These are phyloP conservation scores for Myzus persicae DNA, from an alignment of 1,140 invertebrate genomes.

Conservation along the genomic window DNA sequence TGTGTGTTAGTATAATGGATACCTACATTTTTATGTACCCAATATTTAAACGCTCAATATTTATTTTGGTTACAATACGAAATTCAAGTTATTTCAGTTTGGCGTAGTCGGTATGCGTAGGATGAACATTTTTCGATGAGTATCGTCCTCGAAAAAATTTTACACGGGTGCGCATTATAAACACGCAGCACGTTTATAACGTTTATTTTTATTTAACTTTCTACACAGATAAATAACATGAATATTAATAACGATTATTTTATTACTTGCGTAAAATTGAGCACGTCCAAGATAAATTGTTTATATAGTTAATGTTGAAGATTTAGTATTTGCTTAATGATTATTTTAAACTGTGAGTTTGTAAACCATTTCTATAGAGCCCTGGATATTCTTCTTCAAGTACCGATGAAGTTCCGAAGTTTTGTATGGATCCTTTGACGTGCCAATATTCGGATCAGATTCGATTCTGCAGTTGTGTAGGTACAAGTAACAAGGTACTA, in stretches of 20 bases:
- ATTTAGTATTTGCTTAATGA: background rate
- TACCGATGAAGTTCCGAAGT: background rate
- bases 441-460: no score
- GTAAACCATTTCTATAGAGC: background rate
- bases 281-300: background rate
- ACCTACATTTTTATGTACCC: background rate
- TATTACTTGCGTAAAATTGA: background rate
- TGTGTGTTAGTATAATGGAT: background rate
- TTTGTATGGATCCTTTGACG: background rate
- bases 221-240: background rate
- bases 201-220: constrained; percentile 14
- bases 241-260: constrained; percentile 14
- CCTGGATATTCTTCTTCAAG: background rate
- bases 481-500: no score
- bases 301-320: background rate
- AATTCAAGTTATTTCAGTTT: background rate
- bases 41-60: background rate
- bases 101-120: background rate
- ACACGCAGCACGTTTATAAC: background rate
- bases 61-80: background rate
- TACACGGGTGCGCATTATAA: background rate
- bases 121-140: background rate
- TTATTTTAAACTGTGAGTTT: background rate
- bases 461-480: background rate
- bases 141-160: background rate